A percentile compares a stretch with the other conserved stretches of the same genome.
These are phyloP conservation scores for Mesopsocus fuscifrons DNA, from an alignment of 2,888 invertebrate species.

Conservation along the genomic window DNA sequence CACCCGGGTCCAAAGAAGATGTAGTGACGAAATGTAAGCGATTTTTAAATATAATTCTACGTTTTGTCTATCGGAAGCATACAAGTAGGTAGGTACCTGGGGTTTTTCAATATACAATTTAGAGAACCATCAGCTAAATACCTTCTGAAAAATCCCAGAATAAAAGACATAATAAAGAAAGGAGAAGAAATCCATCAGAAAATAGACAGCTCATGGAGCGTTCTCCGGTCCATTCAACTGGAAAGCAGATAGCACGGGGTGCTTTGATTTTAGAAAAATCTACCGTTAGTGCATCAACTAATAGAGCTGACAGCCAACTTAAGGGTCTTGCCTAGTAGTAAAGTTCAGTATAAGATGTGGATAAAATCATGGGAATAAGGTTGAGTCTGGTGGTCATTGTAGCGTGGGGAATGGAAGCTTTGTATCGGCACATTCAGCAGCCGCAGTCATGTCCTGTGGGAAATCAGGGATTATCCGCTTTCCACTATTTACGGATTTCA, in stretches of 20 bases:
- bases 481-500: slow-evolving; percentile 9
- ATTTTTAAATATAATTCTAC: too few species aligned
- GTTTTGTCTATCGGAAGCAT: too few species aligned
- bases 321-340: too few species aligned
- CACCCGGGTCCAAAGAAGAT: too few species aligned
- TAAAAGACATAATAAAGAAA: not conserved
- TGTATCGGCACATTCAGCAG: slow-evolving; percentile 7
- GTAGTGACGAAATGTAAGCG: too few species aligned
- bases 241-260: slow-evolving; percentile 5
- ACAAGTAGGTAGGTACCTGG: too few species aligned
- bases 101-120: too few species aligned
- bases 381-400: not conserved
- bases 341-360: not conserved
- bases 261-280: too few species aligned
- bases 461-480: slow-evolving; percentile 10
- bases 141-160: not conserved
- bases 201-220: slow-evolving; percentile 8
- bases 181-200: slow-evolving; percentile 8
- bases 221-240: slow-evolving; percentile 3
- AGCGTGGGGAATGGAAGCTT: not conserved
- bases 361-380: not conserved
- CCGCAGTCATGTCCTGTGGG: slow-evolving; percentile 7
- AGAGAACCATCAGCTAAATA: not conserved
- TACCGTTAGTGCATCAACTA: too few species aligned
- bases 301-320: too few species aligned